Conservation (phyloP, 2,113 vertebrate genomes). For the Halcyon senegalensis region DNA sequence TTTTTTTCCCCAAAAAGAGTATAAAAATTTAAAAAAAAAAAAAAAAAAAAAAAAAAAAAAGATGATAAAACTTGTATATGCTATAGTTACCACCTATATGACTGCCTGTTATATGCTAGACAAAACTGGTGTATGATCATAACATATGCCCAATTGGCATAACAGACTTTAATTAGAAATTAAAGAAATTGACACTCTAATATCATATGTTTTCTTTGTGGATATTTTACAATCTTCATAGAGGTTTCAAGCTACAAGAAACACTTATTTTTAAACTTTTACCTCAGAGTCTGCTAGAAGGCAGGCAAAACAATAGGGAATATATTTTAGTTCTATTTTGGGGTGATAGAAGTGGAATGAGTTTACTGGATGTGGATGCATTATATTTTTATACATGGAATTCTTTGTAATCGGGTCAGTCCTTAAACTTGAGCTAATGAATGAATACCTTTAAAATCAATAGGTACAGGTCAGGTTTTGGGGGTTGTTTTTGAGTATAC, state of each 20-base stretch:
- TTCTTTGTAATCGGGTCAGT: background rate
- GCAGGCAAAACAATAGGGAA: background rate
- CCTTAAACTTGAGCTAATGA: background rate
- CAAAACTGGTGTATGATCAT: background rate
- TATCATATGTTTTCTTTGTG: background rate
- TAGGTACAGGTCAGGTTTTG: background rate
- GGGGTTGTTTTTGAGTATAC: background rate
- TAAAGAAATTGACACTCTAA: background rate
- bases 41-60: background rate
- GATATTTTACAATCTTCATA: background rate
- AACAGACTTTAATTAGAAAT: background rate
- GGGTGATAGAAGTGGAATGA: background rate
- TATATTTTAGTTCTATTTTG: background rate
- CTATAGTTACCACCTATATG: background rate
- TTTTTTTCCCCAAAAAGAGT: background rate
- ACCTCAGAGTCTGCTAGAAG: background rate
- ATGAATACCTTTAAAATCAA: background rate
- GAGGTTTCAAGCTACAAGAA: background rate
- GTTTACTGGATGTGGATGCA: background rate
- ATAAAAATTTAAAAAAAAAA: too few relatives aligned
- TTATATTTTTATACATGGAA: background rate
- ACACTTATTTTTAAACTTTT: background rate
- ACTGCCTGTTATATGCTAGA: background rate
- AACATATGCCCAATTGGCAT: fast-evolving
- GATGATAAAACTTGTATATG: background rate